These are phyloP conservation scores for Archivesica marissinica DNA, from an alignment of 1,140 invertebrate species.

Conservation along the genomic window DNA sequence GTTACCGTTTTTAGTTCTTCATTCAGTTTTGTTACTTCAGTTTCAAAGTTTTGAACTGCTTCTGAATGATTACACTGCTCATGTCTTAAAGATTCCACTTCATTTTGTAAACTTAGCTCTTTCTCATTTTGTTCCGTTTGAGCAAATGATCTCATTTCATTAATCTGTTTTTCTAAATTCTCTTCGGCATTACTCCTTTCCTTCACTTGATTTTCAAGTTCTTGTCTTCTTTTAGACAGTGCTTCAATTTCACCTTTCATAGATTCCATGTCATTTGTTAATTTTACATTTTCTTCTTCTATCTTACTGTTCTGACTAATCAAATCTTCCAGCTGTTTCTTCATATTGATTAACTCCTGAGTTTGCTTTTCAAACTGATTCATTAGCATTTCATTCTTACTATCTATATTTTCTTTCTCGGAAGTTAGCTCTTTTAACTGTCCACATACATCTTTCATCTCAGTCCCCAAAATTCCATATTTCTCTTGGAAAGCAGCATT, in stretches of 20 bases:
- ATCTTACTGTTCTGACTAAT: slow-evolving; percentile 27
- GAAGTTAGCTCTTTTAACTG: slow-evolving; percentile 25
- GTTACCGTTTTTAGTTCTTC: not conserved
- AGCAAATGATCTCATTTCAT: slow-evolving; percentile 17
- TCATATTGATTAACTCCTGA: not conserved
- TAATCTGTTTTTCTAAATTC: not conserved
- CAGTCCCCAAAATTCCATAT: slow-evolving; percentile 42
- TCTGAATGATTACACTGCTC: not conserved
- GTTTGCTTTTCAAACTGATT: not conserved
- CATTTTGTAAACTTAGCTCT: slow-evolving; percentile 1
- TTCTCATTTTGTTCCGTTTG: not conserved
- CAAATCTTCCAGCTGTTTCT: not conserved
- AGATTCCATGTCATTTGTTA: not conserved
- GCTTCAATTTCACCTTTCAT: not conserved
- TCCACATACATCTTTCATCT: slow-evolving; percentile 56
- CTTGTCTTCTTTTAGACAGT: not conserved
- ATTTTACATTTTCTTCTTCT: slow-evolving; percentile 25
- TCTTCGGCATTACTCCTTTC: not conserved
- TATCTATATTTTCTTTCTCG: not conserved
- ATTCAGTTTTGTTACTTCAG: not conserved
- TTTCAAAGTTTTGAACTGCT: not conserved
- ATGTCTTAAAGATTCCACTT: not conserved
- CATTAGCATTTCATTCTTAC: not conserved
- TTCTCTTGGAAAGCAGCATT: not conserved
- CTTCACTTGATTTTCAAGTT: not conserved